phyloP scores from a whole-genome alignment of 53 echinoderm and acorn worm species.

The Holothuria leucospilota region DNA sequence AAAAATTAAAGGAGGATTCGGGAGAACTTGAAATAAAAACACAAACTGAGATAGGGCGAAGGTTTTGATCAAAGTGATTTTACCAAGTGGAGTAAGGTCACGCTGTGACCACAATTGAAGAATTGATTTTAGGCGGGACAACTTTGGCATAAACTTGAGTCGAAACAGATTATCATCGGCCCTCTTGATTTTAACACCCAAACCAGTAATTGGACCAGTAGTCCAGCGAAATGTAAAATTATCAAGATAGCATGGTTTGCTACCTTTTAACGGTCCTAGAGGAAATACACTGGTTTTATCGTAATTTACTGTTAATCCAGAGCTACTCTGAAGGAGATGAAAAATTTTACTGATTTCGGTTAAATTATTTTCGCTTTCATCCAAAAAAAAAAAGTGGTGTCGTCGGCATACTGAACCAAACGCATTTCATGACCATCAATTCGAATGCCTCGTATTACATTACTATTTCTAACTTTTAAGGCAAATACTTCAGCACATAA shows the following conservation, averaged over 20 bases:
- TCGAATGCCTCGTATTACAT: not conserved
- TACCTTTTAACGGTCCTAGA: not conserved
- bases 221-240: not conserved
- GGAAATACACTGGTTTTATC: not conserved
- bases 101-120: conserved; percentile 17
- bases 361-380: too few species aligned
- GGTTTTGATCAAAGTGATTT: not conserved
- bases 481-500: not conserved
- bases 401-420: not conserved
- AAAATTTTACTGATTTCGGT: too few species aligned
- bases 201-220: not conserved
- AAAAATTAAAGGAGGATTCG: too few species aligned
- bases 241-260: not conserved
- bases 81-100: conserved; percentile 10
- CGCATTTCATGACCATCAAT: not conserved
- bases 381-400: not conserved
- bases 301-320: not conserved
- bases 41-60: conserved; percentile 7
- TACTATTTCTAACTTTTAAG: not conserved
- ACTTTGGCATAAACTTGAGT: not conserved
- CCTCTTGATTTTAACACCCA: not conserved
- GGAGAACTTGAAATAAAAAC: not conserved
- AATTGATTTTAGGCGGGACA: not conserved
- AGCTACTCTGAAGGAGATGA: not conserved
- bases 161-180: not conserved